Percentiles rank a stretch among this genome's conserved stretches.
phyloP scores from a whole-genome alignment of 2,888 invertebrate genomes.

The Meliscaeva auricollis region DNA sequence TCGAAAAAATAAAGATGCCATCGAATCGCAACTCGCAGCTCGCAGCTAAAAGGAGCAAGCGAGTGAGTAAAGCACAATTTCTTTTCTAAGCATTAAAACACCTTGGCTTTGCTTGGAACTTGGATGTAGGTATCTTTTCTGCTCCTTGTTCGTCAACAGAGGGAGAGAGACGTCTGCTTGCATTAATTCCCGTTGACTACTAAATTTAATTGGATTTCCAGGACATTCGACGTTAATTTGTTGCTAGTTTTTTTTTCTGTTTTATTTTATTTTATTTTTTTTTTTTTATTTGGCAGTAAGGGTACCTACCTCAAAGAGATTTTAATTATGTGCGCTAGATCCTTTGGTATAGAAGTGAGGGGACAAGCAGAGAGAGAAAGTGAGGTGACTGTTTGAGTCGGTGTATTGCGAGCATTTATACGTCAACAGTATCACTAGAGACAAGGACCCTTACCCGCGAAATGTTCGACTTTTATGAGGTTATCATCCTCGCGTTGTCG shows the following conservation, averaged over 20 bases:
- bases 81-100: slow-evolving; percentile 42
- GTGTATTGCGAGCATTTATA: slow-evolving; percentile 39
- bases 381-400: not conserved
- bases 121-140: slow-evolving; percentile 14
- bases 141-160: not conserved
- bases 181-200: slow-evolving; percentile 66
- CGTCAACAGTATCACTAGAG: slow-evolving; percentile 47
- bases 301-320: slow-evolving; percentile 52
- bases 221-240: slow-evolving; percentile 69
- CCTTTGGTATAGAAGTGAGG: not conserved
- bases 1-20: not conserved
- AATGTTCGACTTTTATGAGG: slow-evolving; percentile 58
- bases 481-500: slow-evolving; percentile 67
- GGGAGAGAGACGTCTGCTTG: slow-evolving; percentile 42
- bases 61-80: slow-evolving; percentile 17
- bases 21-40: not conserved
- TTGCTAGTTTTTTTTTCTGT: slow-evolving; percentile 47
- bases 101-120: slow-evolving; percentile 38
- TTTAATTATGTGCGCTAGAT: slow-evolving; percentile 71
- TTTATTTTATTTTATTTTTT: slow-evolving; percentile 34
- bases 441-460: slow-evolving; percentile 33
- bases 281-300: slow-evolving; percentile 29
- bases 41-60: not conserved
- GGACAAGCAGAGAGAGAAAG: not conserved
- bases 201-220: slow-evolving; percentile 74